Evolutionary conservation across 2,888 invertebrate species (phyloP).

Genomic region (Spisula solida): DNA sequence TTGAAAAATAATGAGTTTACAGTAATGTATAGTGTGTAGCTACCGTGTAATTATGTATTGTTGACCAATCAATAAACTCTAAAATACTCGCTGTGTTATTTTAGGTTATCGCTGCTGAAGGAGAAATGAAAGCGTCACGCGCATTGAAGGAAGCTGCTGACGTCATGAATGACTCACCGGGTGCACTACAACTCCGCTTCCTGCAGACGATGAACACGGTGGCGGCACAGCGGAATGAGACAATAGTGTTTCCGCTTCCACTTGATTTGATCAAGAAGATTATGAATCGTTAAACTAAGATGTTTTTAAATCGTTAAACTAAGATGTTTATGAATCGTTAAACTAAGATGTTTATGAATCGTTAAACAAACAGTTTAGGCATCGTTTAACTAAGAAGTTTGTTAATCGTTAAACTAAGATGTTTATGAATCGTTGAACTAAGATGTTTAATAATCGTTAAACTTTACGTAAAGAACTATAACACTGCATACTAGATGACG

Average conservation of each 20-base stretch:
- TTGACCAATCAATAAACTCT: no score
- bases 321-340: slow-evolving; percentile 8
- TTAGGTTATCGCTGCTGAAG: slow-evolving; percentile 88
- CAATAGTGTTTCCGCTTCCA: slow-evolving; percentile 86
- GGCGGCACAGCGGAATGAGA: slow-evolving; percentile 86
- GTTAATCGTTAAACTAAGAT: background rate
- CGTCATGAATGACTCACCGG: slow-evolving; percentile 94
- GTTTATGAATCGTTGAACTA: background rate
- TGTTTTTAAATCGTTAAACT: no score
- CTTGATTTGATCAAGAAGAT: slow-evolving; percentile 75
- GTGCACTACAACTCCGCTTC: slow-evolving; percentile 91
- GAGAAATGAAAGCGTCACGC: slow-evolving; percentile 90
- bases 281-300: background rate
- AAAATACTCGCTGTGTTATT: no score
- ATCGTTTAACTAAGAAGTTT: slow-evolving; percentile 46
- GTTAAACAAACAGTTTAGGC: no score
- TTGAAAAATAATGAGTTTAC: no score
- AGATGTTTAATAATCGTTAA: background rate
- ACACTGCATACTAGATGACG: background rate
- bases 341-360: background rate
- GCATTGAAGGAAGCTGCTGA: slow-evolving; percentile 95
- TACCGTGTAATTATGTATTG: no score
- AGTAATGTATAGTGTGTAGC: no score
- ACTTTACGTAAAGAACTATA: background rate
- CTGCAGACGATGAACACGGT: slow-evolving; percentile 86